These are phyloP conservation scores for Melanerpes aurifrons DNA, from an alignment of 2,113 vertebrate genomes.

Conservation along the genomic window DNA sequence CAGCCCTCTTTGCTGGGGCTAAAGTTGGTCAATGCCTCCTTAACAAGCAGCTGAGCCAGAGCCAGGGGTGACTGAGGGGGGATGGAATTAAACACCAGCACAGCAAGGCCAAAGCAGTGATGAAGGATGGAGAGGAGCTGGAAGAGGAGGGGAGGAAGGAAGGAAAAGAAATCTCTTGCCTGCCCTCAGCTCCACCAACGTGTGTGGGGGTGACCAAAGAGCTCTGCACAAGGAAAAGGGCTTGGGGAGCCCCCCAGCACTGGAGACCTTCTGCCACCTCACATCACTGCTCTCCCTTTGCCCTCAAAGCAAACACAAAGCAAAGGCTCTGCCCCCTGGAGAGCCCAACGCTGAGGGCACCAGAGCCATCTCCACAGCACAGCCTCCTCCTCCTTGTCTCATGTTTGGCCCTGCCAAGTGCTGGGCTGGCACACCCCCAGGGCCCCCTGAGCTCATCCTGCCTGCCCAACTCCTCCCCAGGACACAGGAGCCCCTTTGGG, in stretches of 20 bases:
- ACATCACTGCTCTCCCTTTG: neutral
- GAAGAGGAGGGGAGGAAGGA: neutral
- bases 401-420: neutral
- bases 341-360: neutral
- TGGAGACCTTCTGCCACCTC: neutral
- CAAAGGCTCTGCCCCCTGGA: neutral
- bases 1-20: neutral
- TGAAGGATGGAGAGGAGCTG: neutral
- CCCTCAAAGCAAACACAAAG: neutral
- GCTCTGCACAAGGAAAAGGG: neutral
- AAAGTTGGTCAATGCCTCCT: neutral
- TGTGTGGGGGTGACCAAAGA: neutral
- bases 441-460: neutral
- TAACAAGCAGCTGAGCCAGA: neutral
- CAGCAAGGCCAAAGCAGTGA: neutral
- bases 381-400: neutral
- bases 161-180: neutral
- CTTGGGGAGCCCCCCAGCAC: neutral
- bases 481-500: constrained; percentile 17
- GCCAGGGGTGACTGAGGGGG: neutral
- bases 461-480: neutral
- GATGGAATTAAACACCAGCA: neutral
- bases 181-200: neutral
- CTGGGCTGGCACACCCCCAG: neutral
- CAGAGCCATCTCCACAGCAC: neutral